These are phyloP conservation scores for Silurus aristotelis DNA, from an alignment of 2,797 vertebrate genomes.

Conservation along the genomic window DNA sequence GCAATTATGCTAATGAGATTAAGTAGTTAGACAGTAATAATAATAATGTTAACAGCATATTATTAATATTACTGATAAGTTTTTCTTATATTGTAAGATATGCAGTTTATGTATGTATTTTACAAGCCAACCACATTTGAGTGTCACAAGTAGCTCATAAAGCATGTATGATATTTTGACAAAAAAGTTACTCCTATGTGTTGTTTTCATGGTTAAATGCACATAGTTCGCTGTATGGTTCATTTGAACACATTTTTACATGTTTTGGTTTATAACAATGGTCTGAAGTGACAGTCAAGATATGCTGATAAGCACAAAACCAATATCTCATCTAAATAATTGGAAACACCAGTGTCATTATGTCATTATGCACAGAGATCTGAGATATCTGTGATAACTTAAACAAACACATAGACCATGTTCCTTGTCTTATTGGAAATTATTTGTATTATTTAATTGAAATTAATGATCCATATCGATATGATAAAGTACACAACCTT, in stretches of 20 bases:
- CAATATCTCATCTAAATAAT: background rate
- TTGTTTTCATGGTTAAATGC: background rate
- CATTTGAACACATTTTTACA: too few species aligned
- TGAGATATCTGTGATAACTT: background rate
- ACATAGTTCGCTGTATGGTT: too few species aligned
- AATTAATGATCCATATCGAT: background rate
- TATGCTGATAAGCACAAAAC: background rate
- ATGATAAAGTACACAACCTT: background rate
- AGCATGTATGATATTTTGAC: background rate
- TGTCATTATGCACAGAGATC: background rate
- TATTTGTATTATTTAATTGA: background rate
- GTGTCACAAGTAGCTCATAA: background rate
- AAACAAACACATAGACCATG: background rate
- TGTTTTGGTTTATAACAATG: too few species aligned
- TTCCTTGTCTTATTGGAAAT: background rate
- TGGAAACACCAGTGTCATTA: background rate
- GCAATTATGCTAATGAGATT: background rate
- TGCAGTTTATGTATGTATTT: background rate
- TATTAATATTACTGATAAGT: background rate
- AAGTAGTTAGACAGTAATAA: background rate
- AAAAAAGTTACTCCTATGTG: background rate
- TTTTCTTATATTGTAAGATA: background rate
- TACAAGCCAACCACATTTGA: background rate
- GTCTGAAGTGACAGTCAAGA: background rate
- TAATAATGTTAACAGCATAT: background rate